phyloP scores from a whole-genome alignment of 2,888 invertebrate genomes.

The Apamea sordens region DNA sequence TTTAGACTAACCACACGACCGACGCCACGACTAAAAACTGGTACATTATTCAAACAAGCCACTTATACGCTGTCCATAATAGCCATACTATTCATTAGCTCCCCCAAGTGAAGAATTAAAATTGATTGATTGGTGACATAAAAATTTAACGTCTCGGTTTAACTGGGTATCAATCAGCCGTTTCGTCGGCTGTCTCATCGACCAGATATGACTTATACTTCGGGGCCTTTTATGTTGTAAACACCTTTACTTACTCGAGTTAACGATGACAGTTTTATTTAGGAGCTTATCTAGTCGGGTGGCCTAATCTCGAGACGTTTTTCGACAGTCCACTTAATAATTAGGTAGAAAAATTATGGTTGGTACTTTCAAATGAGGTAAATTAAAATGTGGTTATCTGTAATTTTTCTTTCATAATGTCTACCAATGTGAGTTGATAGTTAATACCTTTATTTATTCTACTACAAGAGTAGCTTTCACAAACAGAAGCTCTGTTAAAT shows the following conservation, averaged over 20 bases:
- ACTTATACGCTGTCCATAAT: constrained; percentile 37
- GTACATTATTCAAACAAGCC: constrained; percentile 36
- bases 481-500: not conserved
- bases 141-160: constrained; percentile 83
- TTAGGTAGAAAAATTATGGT: constrained; percentile 27
- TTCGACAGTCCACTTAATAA: constrained; percentile 41
- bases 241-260: constrained; percentile 71
- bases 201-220: constrained; percentile 71
- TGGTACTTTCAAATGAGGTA: constrained; percentile 3
- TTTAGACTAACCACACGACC: not conserved
- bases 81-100: constrained; percentile 64
- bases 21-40: not conserved
- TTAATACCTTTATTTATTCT: not conserved
- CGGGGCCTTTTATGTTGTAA: constrained; percentile 78
- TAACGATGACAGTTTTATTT: constrained; percentile 72
- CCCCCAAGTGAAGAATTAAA: constrained; percentile 79
- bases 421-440: no score
- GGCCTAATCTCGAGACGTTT: constrained; percentile 52
- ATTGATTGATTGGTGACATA: constrained; percentile 88
- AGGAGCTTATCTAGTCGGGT: constrained; percentile 62
- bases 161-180: constrained; percentile 83
- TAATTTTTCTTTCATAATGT: constrained; percentile 10
- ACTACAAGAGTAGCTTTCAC: not conserved
- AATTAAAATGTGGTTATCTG: constrained; percentile 31
- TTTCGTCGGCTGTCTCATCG: constrained; percentile 63